phyloP scores from a whole-genome alignment of 2,888 invertebrate species.

The Xanthorhoe designata region DNA sequence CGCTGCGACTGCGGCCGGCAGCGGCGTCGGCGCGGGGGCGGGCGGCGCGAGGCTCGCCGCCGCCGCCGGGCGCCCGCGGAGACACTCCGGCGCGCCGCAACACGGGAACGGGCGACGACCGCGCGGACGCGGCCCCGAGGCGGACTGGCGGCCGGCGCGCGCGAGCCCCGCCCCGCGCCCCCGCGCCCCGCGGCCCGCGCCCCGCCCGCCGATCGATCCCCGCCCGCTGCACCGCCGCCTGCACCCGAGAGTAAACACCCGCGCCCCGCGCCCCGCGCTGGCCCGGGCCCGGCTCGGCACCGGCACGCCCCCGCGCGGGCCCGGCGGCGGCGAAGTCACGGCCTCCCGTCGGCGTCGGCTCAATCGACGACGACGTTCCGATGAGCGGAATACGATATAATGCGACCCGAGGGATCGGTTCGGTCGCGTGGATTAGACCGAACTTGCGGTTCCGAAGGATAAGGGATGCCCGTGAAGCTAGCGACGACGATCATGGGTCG shows the following conservation, averaged over 20 bases:
- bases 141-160: slow-evolving; percentile 74
- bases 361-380: slow-evolving; percentile 9
- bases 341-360: neutral
- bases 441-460: neutral
- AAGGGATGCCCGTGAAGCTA: neutral
- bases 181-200: slow-evolving; percentile 82
- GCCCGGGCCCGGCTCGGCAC: slow-evolving; percentile 45
- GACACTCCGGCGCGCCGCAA: slow-evolving; percentile 81
- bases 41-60: slow-evolving; percentile 83
- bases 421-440: neutral
- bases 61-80: slow-evolving; percentile 80
- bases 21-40: slow-evolving; percentile 83
- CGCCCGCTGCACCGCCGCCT: slow-evolving; percentile 82
- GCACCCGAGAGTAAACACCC: slow-evolving; percentile 69
- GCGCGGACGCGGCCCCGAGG: slow-evolving; percentile 82
- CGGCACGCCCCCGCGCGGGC: slow-evolving; percentile 16
- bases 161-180: slow-evolving; percentile 65
- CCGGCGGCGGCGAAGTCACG: slow-evolving; percentile 2
- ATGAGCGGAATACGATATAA: neutral
- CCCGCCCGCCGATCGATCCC: slow-evolving; percentile 86
- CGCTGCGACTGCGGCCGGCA: slow-evolving; percentile 67
- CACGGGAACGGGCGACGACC: slow-evolving; percentile 77
- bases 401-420: neutral
- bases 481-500: neutral
- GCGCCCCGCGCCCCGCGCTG: slow-evolving; percentile 87